A percentile compares a stretch with the other conserved stretches of the same genome.
phyloP scores from a whole-genome alignment of 2,113 vertebrate species.

The Dinomys branickii region DNA sequence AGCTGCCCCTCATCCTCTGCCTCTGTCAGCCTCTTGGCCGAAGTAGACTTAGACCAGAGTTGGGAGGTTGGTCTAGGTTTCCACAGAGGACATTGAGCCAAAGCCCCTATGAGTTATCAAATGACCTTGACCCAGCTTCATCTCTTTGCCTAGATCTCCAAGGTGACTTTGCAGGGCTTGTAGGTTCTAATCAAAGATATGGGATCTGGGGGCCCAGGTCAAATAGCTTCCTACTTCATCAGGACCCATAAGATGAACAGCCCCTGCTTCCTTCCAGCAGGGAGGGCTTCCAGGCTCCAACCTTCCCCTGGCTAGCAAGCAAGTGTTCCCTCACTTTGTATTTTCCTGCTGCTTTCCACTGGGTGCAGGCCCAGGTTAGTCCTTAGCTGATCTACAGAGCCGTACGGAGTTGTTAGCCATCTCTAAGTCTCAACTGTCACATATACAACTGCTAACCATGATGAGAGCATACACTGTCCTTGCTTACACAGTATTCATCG shows the following conservation, averaged over 20 bases:
- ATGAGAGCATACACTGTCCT: neutral
- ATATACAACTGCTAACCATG: neutral
- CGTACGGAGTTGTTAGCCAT: neutral
- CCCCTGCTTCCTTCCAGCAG: too few species aligned
- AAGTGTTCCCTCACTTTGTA: neutral
- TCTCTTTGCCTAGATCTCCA: neutral
- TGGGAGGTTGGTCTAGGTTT: neutral
- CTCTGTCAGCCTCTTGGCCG: neutral
- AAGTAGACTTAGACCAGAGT: neutral
- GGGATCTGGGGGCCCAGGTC: neutral
- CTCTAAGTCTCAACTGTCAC: neutral
- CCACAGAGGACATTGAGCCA: neutral
- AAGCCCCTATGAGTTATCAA: neutral
- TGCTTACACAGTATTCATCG: neutral
- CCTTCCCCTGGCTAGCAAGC: neutral
- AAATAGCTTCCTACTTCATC: neutral
- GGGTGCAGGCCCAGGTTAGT: fast-evolving
- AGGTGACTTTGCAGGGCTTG: neutral
- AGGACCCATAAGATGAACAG: neutral
- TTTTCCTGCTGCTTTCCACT: too few species aligned
- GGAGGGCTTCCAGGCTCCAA: neutral
- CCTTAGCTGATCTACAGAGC: neutral
- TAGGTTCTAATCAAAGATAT: neutral
- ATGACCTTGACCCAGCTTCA: neutral
- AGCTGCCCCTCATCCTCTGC: neutral